phyloP scores from a whole-genome alignment of 2,797 vertebrate genomes.

The Emys orbicularis region DNA sequence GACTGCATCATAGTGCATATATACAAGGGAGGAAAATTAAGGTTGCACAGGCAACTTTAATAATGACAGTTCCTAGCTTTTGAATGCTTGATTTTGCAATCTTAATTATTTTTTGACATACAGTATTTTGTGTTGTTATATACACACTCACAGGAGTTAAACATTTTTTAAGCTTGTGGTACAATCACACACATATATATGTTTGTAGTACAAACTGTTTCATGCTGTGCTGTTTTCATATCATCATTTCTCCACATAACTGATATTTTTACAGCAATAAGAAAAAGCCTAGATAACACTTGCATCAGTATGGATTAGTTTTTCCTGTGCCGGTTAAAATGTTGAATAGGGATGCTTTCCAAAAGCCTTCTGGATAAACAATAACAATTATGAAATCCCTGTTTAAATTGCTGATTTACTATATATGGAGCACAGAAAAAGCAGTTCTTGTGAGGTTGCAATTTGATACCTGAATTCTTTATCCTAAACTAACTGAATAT shows the following conservation, averaged over 20 bases:
- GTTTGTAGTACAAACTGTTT: not conserved
- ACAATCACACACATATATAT: not conserved
- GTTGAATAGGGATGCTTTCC: not conserved
- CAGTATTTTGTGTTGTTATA: not conserved
- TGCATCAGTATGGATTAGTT: not conserved
- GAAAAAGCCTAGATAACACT: not conserved
- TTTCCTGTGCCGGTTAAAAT: not conserved
- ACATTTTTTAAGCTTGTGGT: not conserved
- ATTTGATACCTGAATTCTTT: not conserved
- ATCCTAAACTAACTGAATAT: not conserved
- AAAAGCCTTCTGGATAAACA: slow-evolving; percentile 36
- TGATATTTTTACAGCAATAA: slow-evolving; percentile 5
- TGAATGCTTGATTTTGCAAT: not conserved
- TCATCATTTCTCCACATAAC: not conserved
- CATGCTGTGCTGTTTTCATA: not conserved
- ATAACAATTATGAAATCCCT: not conserved
- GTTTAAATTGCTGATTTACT: slow-evolving; percentile 20
- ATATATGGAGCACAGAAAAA: not conserved
- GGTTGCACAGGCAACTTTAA: not conserved
- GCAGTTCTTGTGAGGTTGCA: not conserved
- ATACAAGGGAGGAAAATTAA: not conserved
- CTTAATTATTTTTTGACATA: not conserved
- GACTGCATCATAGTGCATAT: not conserved
- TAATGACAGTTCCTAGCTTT: not conserved
- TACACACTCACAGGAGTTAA: not conserved